Evolutionary conservation across 2,797 vertebrate genomes (phyloP), one percentile per base, ranked within the genome.

Genomic region (Microchirus variegatus): DNA sequence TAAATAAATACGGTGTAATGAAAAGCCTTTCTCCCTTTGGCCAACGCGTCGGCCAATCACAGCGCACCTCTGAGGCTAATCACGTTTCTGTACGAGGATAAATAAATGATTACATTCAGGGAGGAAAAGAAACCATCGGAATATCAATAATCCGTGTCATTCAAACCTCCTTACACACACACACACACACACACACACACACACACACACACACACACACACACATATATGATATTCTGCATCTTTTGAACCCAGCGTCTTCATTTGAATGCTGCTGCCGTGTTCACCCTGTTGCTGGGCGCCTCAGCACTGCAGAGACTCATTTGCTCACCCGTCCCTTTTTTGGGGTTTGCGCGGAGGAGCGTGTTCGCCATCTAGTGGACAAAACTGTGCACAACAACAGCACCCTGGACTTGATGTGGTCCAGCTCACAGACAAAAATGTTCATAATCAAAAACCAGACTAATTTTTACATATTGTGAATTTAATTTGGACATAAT

Each of bases 231-330:
- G 69, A 77, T 75, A 4, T 36, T 53, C 65, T 73, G 64, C 68
- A 58, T 78, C 59, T 48, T 70, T 51, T 72, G 44, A 78, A 58
- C 54, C n/a, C 35, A 78, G 63, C 70, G 36, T 68, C 78, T 78
- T 85, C 67, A 87, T 87, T 80, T 63, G 49, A 64, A 80, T 86
- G 67, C 76, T 68, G 81, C 47, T 75, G 81, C 78, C 50, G 73
- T 76, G 72, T 57, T 74, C 52, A 11, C 58, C 1, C 5, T 78
- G 81, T 84, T 86, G 82, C 82, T 75, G 84, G 82, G 83, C 75
- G 64, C 80, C 74, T 75, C 15, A 80, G 67, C 65, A 45, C 75
- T 74, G 81, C 84, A 77, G 84, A 74, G 17, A 31, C 31, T 5
- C 5, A 8, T 31, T 31, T 31, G 31, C 31, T 7, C 26, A 26